phyloP scores from a whole-genome alignment of 2,888 invertebrate genomes.

The Halocaridina rubra region DNA sequence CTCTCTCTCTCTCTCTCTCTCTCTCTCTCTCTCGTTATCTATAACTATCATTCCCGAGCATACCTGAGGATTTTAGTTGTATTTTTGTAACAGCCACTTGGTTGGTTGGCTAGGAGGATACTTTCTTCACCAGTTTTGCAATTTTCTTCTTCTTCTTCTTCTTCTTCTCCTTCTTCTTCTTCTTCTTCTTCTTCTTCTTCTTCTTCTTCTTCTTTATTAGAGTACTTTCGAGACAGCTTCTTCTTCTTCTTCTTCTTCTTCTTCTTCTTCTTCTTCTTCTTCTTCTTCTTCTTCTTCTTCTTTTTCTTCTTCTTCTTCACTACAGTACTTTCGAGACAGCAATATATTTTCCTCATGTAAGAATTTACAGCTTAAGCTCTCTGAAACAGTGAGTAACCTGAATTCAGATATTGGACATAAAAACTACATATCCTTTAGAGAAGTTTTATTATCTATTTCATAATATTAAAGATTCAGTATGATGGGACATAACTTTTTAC shows the following conservation, averaged over 20 bases:
- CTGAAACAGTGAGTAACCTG: too few relatives aligned
- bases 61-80: neutral
- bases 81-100: neutral
- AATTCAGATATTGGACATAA: too few relatives aligned
- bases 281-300: neutral
- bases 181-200: neutral
- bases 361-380: too few relatives aligned
- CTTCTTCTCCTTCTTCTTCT: neutral
- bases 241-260: neutral
- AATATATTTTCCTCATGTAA: too few relatives aligned
- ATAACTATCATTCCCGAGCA: neutral
- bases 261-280: neutral
- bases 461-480: too few relatives aligned
- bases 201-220: neutral
- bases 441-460: too few relatives aligned
- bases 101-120: neutral
- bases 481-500: too few relatives aligned
- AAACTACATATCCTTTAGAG: too few relatives aligned
- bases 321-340: too few relatives aligned
- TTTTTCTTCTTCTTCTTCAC: too few relatives aligned
- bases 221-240: neutral
- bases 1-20: neutral
- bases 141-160: neutral
- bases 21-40: neutral
- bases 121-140: neutral